These are phyloP conservation scores for Herpailurus yagouaroundi DNA, from an alignment of 2,113 vertebrate genomes.

Conservation along the genomic window DNA sequence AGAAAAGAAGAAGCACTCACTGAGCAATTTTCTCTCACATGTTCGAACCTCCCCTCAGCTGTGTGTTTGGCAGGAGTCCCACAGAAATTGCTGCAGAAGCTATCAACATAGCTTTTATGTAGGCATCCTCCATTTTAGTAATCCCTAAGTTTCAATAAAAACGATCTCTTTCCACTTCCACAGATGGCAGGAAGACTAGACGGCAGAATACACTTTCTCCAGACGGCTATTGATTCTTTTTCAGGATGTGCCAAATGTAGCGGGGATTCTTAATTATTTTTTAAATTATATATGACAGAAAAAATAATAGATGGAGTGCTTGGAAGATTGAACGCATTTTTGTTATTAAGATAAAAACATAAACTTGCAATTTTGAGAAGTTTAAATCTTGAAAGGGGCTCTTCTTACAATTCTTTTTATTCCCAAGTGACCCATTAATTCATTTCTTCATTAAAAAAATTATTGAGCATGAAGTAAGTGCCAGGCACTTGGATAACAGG, in stretches of 20 bases:
- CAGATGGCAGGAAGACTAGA: background rate
- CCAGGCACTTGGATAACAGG: background rate
- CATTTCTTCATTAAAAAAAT: background rate
- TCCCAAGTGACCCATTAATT: background rate
- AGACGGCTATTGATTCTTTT: background rate
- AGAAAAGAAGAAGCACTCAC: background rate
- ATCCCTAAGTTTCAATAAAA: constrained; percentile 39
- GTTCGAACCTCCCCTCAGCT: background rate
- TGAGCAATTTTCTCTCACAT: background rate
- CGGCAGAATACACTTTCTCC: background rate
- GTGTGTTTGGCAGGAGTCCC: background rate
- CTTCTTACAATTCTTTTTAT: background rate
- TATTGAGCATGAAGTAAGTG: background rate
- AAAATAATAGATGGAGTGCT: background rate
- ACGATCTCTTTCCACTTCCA: background rate
- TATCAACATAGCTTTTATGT: background rate
- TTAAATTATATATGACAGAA: background rate
- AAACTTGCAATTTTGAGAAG: background rate
- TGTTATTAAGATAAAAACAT: background rate
- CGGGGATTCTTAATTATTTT: background rate
- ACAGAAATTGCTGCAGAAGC: background rate
- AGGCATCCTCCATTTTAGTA: background rate
- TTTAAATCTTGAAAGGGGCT: background rate
- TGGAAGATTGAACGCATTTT: background rate
- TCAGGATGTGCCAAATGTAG: background rate